Evolutionary conservation across 2,113 vertebrate genomes (phyloP).

Genomic region (Trichechus manatus): DNA sequence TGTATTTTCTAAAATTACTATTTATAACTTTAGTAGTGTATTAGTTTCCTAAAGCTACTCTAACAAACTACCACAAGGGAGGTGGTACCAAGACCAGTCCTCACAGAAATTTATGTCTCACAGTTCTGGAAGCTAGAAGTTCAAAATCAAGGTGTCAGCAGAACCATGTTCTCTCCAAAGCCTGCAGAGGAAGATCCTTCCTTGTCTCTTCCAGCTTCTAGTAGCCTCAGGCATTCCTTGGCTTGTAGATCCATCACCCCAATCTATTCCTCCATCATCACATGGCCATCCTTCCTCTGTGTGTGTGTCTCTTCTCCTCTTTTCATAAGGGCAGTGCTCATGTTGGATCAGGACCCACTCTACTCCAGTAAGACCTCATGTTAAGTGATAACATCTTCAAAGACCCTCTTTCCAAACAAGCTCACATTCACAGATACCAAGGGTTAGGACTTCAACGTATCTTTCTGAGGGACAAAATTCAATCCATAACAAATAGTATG

Average conservation of each 20-base stretch:
- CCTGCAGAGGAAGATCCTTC: not conserved
- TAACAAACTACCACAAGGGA: not conserved
- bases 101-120: not conserved
- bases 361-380: not conserved
- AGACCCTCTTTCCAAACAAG: not conserved
- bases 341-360: not conserved
- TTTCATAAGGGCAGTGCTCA: not conserved
- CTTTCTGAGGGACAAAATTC: not conserved
- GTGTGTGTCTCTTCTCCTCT: not conserved
- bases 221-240: not conserved
- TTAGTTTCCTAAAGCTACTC: not conserved
- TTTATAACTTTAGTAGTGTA: not conserved
- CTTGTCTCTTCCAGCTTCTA: not conserved
- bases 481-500: not conserved
- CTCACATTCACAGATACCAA: not conserved
- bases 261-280: not conserved
- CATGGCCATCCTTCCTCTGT: not conserved
- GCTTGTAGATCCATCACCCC: not conserved
- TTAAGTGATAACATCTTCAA: not conserved
- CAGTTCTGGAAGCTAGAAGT: not conserved
- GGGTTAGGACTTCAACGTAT: not conserved
- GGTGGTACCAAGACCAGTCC: not conserved
- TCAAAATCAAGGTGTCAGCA: not conserved
- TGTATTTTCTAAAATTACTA: conserved; percentile 57
- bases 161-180: not conserved